Evolutionary conservation across 2,113 vertebrate species (phyloP).

Genomic region (Megatriorchis doriae): DNA sequence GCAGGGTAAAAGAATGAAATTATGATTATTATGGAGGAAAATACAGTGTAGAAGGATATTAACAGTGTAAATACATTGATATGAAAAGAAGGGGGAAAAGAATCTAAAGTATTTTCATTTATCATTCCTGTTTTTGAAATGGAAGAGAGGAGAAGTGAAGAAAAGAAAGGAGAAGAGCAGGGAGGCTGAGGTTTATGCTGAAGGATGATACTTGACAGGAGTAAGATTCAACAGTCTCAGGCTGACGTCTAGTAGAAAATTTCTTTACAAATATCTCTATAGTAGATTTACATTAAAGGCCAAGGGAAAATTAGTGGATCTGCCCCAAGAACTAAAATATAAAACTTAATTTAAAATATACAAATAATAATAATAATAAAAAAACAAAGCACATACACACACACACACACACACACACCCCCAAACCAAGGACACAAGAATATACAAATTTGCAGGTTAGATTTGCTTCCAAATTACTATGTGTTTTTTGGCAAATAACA

Average conservation of each 20-base stretch:
- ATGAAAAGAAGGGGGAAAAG: not conserved
- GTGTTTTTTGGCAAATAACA: not conserved
- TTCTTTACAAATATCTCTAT: not conserved
- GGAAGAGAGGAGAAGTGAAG: not conserved
- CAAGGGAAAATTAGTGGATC: not conserved
- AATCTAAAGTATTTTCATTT: not conserved
- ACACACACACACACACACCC: accelerated
- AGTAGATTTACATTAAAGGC: not conserved
- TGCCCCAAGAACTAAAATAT: not conserved
- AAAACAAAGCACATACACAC: too few species aligned
- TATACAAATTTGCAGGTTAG: not conserved
- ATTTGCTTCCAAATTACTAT: not conserved
- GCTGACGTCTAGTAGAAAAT: not conserved
- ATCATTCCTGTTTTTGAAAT: not conserved
- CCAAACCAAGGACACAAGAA: not conserved
- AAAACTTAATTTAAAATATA: not conserved
- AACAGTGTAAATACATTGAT: not conserved
- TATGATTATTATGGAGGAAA: not conserved
- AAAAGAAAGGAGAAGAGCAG: not conserved
- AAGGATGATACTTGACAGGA: not conserved
- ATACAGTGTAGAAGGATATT: not conserved
- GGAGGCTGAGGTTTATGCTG: not conserved
- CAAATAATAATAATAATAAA: not conserved
- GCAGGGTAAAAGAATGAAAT: not conserved
- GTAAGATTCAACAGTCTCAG: not conserved